A percentile compares a stretch with the other conserved stretches of the same genome.
Evolutionary conservation across 2,797 vertebrate genomes (phyloP).

Genomic region (Melanotaenia trifasciata): DNA sequence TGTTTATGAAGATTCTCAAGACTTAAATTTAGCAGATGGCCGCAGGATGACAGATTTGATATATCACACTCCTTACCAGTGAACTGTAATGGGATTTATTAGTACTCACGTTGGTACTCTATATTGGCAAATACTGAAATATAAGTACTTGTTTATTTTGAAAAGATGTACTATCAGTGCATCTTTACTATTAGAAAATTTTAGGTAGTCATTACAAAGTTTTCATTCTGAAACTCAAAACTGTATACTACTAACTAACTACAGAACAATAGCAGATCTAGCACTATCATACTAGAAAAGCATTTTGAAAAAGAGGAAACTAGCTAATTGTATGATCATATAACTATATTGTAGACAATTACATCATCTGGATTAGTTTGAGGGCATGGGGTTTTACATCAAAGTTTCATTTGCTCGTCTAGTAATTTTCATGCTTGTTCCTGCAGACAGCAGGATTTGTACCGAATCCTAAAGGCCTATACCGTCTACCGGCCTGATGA

Average conservation of each 20-base stretch:
- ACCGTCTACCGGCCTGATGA: conserved; percentile 91
- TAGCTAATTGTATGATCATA: background rate
- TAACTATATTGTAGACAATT: background rate
- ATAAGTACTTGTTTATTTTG: no score
- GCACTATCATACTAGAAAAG: background rate
- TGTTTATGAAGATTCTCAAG: no score
- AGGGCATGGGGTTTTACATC: background rate
- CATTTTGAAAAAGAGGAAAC: background rate
- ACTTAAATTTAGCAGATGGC: no score
- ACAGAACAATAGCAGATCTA: background rate
- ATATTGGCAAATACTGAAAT: no score
- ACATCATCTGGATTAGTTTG: background rate
- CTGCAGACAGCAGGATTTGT: conserved; percentile 91
- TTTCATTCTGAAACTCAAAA: background rate
- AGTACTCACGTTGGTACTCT: no score
- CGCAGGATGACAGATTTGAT: no score
- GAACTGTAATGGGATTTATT: no score
- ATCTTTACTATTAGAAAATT: background rate
- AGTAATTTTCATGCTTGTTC: conserved; percentile 28
- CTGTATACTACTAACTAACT: no score
- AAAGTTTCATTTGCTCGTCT: background rate
- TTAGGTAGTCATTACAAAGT: background rate
- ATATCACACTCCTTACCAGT: no score
- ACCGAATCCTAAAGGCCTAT: conserved; percentile 92
- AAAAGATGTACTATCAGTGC: no score